These are phyloP conservation scores for Rotaria macrura DNA, from an alignment of 2,888 invertebrate species.

Conservation along the genomic window DNA sequence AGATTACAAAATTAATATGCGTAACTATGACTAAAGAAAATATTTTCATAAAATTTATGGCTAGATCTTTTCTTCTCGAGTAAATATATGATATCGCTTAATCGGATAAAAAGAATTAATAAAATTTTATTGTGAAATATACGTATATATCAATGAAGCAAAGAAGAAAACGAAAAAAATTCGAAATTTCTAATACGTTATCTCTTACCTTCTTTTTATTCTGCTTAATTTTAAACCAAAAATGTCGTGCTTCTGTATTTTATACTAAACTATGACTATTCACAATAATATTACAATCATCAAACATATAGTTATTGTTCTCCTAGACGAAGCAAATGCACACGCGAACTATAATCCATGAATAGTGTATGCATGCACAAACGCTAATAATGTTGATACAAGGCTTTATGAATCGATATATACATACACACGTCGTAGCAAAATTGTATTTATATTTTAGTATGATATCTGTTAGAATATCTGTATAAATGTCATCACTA, in stretches of 20 bases:
- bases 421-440: constrained; percentile 1
- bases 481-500: neutral
- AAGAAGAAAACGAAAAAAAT: neutral
- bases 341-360: constrained; percentile 15
- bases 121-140: neutral
- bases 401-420: constrained; percentile 11
- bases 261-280: neutral
- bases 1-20: no score
- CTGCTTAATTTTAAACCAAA: neutral
- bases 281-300: constrained; percentile 2
- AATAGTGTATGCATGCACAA: constrained; percentile 10
- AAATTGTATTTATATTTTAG: constrained; percentile 15
- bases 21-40: no score
- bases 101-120: constrained; percentile 1
- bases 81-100: neutral
- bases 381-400: constrained; percentile 11
- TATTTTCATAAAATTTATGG: neutral
- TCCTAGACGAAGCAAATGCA: neutral
- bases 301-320: constrained; percentile 10
- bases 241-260: neutral
- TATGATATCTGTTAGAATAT: neutral
- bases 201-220: neutral
- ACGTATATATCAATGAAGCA: no score
- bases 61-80: neutral
- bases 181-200: neutral